Base-by-base conservation (phyloP, 2,888 invertebrate species). In the Sinopyrophorus schimmeli region DNA sequence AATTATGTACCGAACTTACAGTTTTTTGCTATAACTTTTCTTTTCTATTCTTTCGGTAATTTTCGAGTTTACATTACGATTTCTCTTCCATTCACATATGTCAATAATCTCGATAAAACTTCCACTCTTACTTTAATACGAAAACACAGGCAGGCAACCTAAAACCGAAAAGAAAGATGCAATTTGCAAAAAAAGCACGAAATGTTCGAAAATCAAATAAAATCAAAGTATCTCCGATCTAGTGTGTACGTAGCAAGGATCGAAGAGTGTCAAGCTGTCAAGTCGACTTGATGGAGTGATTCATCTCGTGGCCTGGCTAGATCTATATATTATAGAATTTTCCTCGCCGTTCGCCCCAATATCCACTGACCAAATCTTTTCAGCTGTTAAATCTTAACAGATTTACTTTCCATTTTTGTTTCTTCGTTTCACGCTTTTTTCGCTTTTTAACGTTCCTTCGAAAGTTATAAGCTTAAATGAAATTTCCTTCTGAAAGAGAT, bases 1-100 rank as follows among this genome's bases (percentile, higher is more conserved):
- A 65, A 65, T 66, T 66, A 65, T 63, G 41, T 49, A 32, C 52
- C 17, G 47, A 54, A 44, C 46, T 54, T 43, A 27, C 41, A 17
- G 46, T 40, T 53, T 26, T 26, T 46, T 31, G 17, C 35, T 28
- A 31, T 24, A 43, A 46, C 15, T 39, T 50, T 50, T 50, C 28
- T 46, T 30, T 46, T 30, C 23, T 35, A 35, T 41, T 39, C 18
- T 32, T 18, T 26, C 42, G 43, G 28, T 37, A 23, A 35, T 12
- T 43, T 14, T 32, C 18, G 18, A 32, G 32, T 21, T 10, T 34
- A 20, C n/a, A 4, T 3, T 10, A n/a, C n/a, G n/a, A n/a, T n/a
- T 24, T 24, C 24, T 24, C 9, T 10, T 24, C 10, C 27, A 10
- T 6, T 6, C 9, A 3, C 10, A 27, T 3, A 10, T 10, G 3